Conservation (phyloP, 2,888 invertebrate genomes). For the Rhimphoctona megacephalus region DNA sequence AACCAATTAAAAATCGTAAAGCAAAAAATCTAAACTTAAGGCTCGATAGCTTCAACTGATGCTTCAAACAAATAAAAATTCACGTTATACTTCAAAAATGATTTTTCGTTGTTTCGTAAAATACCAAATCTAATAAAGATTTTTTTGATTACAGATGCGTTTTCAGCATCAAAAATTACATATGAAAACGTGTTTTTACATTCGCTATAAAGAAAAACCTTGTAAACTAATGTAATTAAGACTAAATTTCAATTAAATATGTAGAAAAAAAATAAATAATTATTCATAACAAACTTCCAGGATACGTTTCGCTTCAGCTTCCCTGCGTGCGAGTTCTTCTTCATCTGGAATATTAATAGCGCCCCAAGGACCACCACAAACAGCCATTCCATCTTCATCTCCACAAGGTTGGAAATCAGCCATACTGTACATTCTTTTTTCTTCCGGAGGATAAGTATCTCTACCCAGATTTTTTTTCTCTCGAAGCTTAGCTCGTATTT, state of each 20-base stretch:
- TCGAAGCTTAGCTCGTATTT: slow-evolving; percentile 52
- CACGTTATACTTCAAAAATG: no score
- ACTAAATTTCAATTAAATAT: neutral
- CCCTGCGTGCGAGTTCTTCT: slow-evolving; percentile 71
- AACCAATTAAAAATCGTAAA: no score
- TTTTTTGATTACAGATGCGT: no score
- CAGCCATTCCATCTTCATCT: slow-evolving; percentile 75
- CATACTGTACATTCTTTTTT: slow-evolving; percentile 74
- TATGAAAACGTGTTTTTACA: no score
- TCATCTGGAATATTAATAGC: slow-evolving; percentile 71
- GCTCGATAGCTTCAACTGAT: no score
- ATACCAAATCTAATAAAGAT: no score
- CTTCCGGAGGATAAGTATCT: slow-evolving; percentile 17
- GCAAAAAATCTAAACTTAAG: no score
- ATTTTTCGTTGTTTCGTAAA: no score
- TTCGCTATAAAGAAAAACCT: no score
- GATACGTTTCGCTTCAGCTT: slow-evolving; percentile 68
- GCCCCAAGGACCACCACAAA: slow-evolving; percentile 76
- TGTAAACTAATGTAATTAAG: no score
- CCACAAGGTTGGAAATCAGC: slow-evolving; percentile 75
- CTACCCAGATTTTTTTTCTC: slow-evolving; percentile 25
- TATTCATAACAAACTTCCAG: slow-evolving; percentile 51
- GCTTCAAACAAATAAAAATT: no score
- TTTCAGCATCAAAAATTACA: no score
- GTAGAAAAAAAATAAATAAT: neutral